These are phyloP conservation scores for Diaphora mendica DNA, from an alignment of 2,888 invertebrate species.

Conservation along the genomic window DNA sequence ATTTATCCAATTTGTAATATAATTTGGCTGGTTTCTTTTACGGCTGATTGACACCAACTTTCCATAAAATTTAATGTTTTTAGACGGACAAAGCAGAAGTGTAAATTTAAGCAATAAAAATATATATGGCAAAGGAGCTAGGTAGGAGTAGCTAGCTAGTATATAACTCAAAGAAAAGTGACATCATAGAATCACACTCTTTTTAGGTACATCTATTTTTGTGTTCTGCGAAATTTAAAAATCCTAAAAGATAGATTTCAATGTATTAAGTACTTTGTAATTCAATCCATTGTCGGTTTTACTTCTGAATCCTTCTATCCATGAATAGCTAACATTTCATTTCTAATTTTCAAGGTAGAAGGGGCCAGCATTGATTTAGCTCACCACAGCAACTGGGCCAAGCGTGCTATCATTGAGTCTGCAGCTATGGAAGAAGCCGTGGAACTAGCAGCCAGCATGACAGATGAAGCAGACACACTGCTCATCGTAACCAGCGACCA, in stretches of 20 bases:
- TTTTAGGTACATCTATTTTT: no score
- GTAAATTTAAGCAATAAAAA: no score
- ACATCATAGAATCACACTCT: no score
- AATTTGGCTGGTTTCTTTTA: no score
- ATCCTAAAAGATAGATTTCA: not conserved
- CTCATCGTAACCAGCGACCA: slow-evolving; percentile 95
- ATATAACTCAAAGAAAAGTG: no score
- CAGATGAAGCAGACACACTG: slow-evolving; percentile 89
- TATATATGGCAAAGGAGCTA: no score
- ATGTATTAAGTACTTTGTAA: not conserved
- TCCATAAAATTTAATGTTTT: no score
- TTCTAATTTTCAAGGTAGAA: slow-evolving; percentile 88
- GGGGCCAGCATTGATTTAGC: slow-evolving; percentile 95
- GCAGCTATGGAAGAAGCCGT: slow-evolving; percentile 93
- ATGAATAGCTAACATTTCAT: not conserved
- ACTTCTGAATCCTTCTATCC: not conserved
- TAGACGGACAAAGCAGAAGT: no score
- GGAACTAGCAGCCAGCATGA: slow-evolving; percentile 87
- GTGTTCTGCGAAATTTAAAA: not conserved
- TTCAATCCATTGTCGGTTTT: not conserved
- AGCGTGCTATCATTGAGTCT: slow-evolving; percentile 92
- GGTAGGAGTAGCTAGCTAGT: no score
- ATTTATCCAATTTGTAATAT: no score
- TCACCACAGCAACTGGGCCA: slow-evolving; percentile 93
- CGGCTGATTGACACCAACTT: no score